Conservation (phyloP, 2,113 vertebrate species). For the Anoura caudifer region DNA sequence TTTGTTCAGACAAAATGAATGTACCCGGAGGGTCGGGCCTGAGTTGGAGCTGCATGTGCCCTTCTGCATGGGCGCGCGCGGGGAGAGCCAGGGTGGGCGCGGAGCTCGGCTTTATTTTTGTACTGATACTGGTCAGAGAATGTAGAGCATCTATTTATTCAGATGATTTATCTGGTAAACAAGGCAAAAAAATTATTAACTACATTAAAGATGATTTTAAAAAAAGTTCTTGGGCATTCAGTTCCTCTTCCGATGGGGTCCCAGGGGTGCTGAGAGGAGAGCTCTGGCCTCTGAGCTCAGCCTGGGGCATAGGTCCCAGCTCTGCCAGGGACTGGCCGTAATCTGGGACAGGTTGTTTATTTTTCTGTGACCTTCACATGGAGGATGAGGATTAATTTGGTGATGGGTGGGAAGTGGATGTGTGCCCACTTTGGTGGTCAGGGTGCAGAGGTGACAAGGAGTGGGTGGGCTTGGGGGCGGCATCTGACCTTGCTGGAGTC, state of each 20-base stretch:
- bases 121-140: constrained; percentile 85
- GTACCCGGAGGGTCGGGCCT: constrained; percentile 73
- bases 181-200: constrained; percentile 83
- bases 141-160: constrained; percentile 89
- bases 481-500: background rate
- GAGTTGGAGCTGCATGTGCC: constrained; percentile 63
- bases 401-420: background rate
- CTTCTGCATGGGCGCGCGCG: constrained; percentile 63
- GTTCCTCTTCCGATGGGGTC: background rate
- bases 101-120: constrained; percentile 86
- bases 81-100: constrained; percentile 74
- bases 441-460: background rate
- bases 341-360: background rate
- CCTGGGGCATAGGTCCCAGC: background rate
- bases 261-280: accelerated
- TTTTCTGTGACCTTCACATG: background rate
- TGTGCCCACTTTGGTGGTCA: background rate
- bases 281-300: accelerated
- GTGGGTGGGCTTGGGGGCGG: background rate
- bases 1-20: constrained; percentile 85
- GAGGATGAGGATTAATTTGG: background rate
- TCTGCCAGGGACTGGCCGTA: accelerated
- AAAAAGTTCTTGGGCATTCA: background rate
- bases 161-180: constrained; percentile 87
- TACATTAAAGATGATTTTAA: constrained; percentile 81